Evolutionary conservation across 1,140 invertebrate genomes (phyloP).

Genomic region (Bombus difficillimus): DNA sequence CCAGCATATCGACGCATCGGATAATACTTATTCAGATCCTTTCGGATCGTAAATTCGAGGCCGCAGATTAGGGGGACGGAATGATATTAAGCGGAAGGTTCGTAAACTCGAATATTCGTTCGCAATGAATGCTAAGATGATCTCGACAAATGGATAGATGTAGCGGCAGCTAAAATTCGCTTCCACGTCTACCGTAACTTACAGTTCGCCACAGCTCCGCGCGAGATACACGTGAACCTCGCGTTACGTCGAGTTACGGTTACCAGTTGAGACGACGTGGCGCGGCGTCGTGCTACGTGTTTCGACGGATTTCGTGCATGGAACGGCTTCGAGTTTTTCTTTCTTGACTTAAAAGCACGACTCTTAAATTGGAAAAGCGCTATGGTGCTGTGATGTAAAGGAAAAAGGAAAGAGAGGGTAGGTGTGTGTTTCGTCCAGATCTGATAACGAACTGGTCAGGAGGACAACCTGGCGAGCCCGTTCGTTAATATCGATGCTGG

Average conservation of each 20-base stretch:
- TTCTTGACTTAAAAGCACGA: too few species aligned
- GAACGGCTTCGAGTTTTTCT: not conserved
- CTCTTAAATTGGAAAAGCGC: too few species aligned
- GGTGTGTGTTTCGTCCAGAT: too few species aligned
- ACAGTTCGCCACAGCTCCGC: not conserved
- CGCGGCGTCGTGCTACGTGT: not conserved
- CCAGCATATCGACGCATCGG: not conserved
- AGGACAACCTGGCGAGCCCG: too few species aligned
- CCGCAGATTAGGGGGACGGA: constrained; percentile 39
- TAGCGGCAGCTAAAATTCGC: constrained; percentile 36
- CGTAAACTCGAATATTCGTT: constrained; percentile 41
- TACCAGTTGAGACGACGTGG: constrained; percentile 35
- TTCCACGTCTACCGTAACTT: constrained; percentile 46
- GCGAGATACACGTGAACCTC: constrained; percentile 22
- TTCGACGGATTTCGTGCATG: not conserved
- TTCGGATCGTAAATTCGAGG: constrained; percentile 10
- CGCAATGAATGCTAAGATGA: constrained; percentile 44
- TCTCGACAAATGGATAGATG: constrained; percentile 35
- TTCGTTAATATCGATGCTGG: too few species aligned
- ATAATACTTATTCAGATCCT: not conserved
- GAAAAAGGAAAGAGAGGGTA: too few species aligned
- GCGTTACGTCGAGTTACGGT: constrained; percentile 53
- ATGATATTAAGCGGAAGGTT: constrained; percentile 28
- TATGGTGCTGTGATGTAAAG: too few species aligned
- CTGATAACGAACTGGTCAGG: too few species aligned